These are phyloP conservation scores for Chalcosyrphus nemorum DNA, from an alignment of 2,888 invertebrate genomes.

Conservation along the genomic window DNA sequence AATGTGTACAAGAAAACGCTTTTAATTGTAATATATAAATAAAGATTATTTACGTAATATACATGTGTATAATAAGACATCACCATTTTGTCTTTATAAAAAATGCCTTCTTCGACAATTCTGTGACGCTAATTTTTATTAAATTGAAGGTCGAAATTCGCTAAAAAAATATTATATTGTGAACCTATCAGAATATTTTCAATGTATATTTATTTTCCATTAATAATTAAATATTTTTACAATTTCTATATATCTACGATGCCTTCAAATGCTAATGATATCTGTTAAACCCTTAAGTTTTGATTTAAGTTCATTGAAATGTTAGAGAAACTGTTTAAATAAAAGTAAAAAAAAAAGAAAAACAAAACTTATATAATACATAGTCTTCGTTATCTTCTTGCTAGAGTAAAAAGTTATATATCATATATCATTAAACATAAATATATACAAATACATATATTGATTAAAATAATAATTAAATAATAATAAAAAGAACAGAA, in stretches of 20 bases:
- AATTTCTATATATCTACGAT: slow-evolving; percentile 53
- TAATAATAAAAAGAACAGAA: slow-evolving; percentile 27
- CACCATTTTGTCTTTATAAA: slow-evolving; percentile 50
- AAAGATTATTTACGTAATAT: slow-evolving; percentile 55
- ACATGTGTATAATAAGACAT: slow-evolving; percentile 35
- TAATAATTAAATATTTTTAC: slow-evolving; percentile 17
- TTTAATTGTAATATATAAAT: slow-evolving; percentile 66
- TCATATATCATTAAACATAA: slow-evolving; percentile 64
- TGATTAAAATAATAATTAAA: slow-evolving; percentile 51
- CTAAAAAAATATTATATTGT: not conserved
- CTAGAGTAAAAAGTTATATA: slow-evolving; percentile 68
- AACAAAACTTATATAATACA: slow-evolving; percentile 62
- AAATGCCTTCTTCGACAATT: slow-evolving; percentile 65
- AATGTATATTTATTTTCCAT: slow-evolving; percentile 15
- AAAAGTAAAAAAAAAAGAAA: no score
- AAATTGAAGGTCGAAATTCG: slow-evolving; percentile 1
- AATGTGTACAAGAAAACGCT: slow-evolving; percentile 64
- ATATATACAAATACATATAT: slow-evolving; percentile 55
- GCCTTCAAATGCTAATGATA: slow-evolving; percentile 58
- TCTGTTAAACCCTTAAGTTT: slow-evolving; percentile 39
- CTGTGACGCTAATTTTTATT: slow-evolving; percentile 49
- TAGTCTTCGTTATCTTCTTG: slow-evolving; percentile 74
- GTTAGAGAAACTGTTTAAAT: slow-evolving; percentile 59
- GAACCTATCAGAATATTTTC: slow-evolving; percentile 15
- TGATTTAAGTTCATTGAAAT: slow-evolving; percentile 46